Conservation (phyloP, 2,797 vertebrate genomes). For the Mastacembelus armatus region DNA sequence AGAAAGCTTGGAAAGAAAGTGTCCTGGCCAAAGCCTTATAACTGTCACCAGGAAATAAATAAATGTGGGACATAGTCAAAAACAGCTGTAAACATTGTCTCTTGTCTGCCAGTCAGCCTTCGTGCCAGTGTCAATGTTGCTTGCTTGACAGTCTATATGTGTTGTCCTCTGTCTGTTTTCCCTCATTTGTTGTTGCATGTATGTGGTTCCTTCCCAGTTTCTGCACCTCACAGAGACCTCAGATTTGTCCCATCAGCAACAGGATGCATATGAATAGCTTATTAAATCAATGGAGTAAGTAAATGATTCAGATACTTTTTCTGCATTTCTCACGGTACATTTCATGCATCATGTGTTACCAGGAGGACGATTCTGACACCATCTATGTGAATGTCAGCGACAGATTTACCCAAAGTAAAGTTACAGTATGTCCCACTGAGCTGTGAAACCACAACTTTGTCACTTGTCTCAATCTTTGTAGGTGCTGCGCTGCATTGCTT, state of each 20-base stretch:
- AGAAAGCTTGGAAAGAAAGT: too few species aligned
- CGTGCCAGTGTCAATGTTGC: constrained; percentile 26
- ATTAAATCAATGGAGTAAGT: constrained; percentile 86
- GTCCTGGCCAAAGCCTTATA: background rate
- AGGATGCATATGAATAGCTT: constrained; percentile 86
- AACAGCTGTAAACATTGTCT: background rate
- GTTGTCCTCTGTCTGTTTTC: constrained; percentile 46
- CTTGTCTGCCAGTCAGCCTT: constrained; percentile 1
- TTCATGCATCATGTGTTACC: background rate
- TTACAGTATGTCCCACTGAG: constrained; percentile 8
- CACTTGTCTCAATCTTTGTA: constrained; percentile 1
- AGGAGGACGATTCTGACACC: background rate
- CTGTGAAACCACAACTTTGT: constrained; percentile 27
- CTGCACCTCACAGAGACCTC: constrained; percentile 59
- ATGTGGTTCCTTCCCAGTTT: constrained; percentile 75
- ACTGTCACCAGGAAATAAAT: background rate
- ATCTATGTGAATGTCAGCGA: background rate
- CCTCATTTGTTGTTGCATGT: constrained; percentile 67
- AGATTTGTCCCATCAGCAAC: constrained; percentile 64
- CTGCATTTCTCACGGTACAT: background rate
- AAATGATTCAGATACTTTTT: constrained; percentile 34
- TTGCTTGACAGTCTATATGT: constrained; percentile 31
- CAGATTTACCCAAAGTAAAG: background rate
- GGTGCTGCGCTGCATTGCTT: constrained; percentile 9
- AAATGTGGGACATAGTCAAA: background rate